Percentiles rank a stretch among this genome's conserved stretches.
These are phyloP conservation scores for Trichacis sp. DNA, from an alignment of 2,888 invertebrate genomes.

Conservation along the genomic window DNA sequence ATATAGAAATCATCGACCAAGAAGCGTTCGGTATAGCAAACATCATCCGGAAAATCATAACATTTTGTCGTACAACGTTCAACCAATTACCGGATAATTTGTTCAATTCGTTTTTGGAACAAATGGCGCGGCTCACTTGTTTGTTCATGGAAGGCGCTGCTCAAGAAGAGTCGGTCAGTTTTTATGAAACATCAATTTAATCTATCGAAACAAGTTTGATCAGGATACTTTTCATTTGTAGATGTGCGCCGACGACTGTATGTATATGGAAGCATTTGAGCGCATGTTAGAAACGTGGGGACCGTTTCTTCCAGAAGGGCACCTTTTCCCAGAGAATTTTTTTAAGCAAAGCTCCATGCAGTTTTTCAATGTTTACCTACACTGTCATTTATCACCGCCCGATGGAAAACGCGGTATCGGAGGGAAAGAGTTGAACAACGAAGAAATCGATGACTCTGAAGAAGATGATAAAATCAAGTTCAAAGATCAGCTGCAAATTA, in stretches of 20 bases:
- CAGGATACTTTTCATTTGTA: too few relatives aligned
- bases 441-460: constrained; percentile 75
- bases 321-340: constrained; percentile 66
- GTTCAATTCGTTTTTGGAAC: constrained; percentile 73
- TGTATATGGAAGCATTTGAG: constrained; percentile 78
- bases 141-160: constrained; percentile 75
- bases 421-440: constrained; percentile 65
- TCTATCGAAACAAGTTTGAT: too few relatives aligned
- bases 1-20: constrained; percentile 74
- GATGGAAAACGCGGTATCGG: constrained; percentile 78
- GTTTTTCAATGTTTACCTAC: constrained; percentile 85
- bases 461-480: constrained; percentile 77
- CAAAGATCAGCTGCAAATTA: constrained; percentile 80
- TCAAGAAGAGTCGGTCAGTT: constrained; percentile 75
- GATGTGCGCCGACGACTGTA: constrained; percentile 69
- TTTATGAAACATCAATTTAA: too few relatives aligned
- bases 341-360: constrained; percentile 67
- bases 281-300: constrained; percentile 79
- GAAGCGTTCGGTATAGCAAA: constrained; percentile 79
- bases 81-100: constrained; percentile 69
- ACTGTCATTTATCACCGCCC: constrained; percentile 84
- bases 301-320: constrained; percentile 70
- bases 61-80: constrained; percentile 72
- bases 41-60: constrained; percentile 75
- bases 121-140: constrained; percentile 75